Base-by-base conservation (phyloP, 2,797 vertebrate species). In the Lemur catta region DNA sequence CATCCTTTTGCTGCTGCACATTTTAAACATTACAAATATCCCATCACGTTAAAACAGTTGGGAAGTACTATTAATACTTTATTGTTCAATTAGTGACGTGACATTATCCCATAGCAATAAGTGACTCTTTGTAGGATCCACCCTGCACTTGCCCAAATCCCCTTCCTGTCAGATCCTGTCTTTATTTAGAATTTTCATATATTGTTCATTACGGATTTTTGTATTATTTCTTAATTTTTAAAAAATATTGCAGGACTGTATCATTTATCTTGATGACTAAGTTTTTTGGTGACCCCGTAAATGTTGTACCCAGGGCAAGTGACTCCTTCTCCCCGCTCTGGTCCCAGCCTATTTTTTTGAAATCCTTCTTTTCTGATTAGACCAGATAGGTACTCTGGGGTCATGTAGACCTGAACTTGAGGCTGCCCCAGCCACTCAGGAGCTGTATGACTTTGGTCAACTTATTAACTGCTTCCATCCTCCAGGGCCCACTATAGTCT, bases 131-230 rank as follows among this genome's bases (percentile, higher is more conserved):
- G 22, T 14, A 50, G 41, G 26, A 17, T 18, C 12, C 1, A 63
- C 38, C 8, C 50, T 15, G 7, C 4, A 12, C 1, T 35, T 41
- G 7, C 2, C 35, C 0, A 1, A 35, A 13, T 38, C 33, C 35
- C 17, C 33, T 50, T 52, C 33, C 33, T 35, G 1, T 15, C 67
- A 33, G 43, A 24, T 3, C 9, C 13, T 50, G 3, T 33, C 33
- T 89, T 76, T 57, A 38, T 57, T 88, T 79, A 61, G n/a, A 61
- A 86, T 46, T 38, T 15, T 78, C 24, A 52, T 43, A 35, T 55
- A 76, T 86, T 46, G 7, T 35, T 86, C n/a, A 35, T 30, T 43
- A 17, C 48, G 14, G 46, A 69, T 80, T 89, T 96, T 82, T 72
- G 17, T 13, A 17, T 43, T 12, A 11, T 43, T 72, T 86, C 63